These are phyloP conservation scores for Acomys russatus DNA, from an alignment of 2,797 vertebrate species.

Conservation along the genomic window DNA sequence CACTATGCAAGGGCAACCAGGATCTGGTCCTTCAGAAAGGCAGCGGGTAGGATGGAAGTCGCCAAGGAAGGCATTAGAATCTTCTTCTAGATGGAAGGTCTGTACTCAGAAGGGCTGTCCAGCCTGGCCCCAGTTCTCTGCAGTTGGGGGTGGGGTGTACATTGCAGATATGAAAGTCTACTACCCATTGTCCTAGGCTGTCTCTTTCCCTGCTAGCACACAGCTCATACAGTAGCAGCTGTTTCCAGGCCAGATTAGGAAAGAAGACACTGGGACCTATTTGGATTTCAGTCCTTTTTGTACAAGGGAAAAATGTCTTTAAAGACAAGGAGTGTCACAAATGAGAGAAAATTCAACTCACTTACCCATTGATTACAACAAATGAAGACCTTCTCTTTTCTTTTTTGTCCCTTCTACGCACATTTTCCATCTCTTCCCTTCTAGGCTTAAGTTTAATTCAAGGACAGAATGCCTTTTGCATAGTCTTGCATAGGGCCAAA, in stretches of 20 bases:
- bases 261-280: background rate
- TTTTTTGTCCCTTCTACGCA: background rate
- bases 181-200: background rate
- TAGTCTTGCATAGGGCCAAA: background rate
- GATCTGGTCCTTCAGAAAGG: background rate
- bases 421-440: background rate
- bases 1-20: no score
- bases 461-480: background rate
- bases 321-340: background rate
- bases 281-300: background rate
- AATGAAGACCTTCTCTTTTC: background rate
- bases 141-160: background rate
- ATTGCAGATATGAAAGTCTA: background rate
- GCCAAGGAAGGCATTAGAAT: background rate
- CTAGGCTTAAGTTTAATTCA: background rate
- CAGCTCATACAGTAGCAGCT: background rate
- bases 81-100: background rate
- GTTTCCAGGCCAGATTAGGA: background rate
- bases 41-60: background rate
- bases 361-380: background rate
- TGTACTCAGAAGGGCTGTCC: background rate
- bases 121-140: background rate
- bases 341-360: background rate
- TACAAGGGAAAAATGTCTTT: background rate
- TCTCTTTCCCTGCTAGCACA: constrained; percentile 5